Evolutionary conservation across 2,113 vertebrate genomes (phyloP), one percentile per base, ranked within the genome.

Genomic region (Nesogale talazaci): DNA sequence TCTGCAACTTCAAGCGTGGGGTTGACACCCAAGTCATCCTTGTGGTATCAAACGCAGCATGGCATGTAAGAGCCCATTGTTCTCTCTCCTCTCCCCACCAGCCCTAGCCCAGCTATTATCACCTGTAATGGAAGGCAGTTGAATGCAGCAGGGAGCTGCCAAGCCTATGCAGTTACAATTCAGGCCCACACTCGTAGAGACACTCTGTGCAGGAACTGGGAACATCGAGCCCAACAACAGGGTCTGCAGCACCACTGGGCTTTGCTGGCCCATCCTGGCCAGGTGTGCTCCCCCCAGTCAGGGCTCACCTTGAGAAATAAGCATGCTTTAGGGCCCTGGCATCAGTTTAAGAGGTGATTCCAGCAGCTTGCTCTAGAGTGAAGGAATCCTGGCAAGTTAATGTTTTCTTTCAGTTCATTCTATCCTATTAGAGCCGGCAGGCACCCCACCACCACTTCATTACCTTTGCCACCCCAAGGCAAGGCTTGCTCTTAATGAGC

Each of bases 331-430:
- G 93, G 98, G 98, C 97, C 97, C 91, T 38, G 0, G 95, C 97
- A 97, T 91, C 93, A 76, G 42, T 3, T 0, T 56, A 74, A 93
- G 92, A 95, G 95, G 95, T 19, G 46, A 95, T 85, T 92, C 95
- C 89, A 86, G 96, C 95, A 97, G 96, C 95, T 93, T 65, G 9
- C 93, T 77, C 90, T 97, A 95, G 94, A 97, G 90, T 1, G 2
- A 98, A 96, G 93, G 97, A 95, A 97, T 98, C 97, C 96, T 94
- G 96, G 96, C 97, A 97, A 97, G 97, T 98, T 97, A 96, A 97
- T 97, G 97, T 97, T 96, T 96, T 91, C 94, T 95, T 90, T 96
- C 94, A 4, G 92, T 97, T 98, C 97, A 97, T 96, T 98, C 96
- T 94, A 92, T 96, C 9, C 97, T 98, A 97, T 98, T 98, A 97